Conservation (phyloP, 2,113 vertebrate species). For the Elachura formosa region DNA sequence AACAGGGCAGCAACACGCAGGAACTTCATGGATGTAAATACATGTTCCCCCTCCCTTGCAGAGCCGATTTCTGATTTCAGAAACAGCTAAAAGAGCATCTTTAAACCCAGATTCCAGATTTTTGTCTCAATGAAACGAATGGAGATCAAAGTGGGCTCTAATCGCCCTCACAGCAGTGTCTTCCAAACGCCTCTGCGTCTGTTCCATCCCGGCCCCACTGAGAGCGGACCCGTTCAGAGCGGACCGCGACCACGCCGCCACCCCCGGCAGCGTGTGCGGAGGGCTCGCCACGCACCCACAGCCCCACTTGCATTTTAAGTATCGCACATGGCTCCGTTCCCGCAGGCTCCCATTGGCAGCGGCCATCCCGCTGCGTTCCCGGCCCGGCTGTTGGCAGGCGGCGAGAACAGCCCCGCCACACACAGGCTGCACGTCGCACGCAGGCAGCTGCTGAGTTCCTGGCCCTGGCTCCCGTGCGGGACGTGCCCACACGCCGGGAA, state of each 20-base stretch:
- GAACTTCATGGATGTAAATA: not conserved
- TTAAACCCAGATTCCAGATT: not conserved
- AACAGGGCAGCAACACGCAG: not conserved
- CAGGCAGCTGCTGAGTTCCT: slow-evolving; percentile 9
- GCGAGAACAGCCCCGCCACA: slow-evolving; percentile 51
- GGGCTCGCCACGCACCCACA: not conserved
- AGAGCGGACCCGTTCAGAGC: too few species aligned
- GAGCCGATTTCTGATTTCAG: not conserved
- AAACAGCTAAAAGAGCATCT: not conserved
- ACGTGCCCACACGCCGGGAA: slow-evolving; percentile 52
- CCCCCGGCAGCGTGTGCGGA: not conserved
- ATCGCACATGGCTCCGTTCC: not conserved
- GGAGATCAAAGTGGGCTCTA: not conserved
- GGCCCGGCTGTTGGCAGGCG: slow-evolving; percentile 42
- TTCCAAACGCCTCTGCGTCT: not conserved
- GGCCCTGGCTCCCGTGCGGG: slow-evolving; percentile 8
- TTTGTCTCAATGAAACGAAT: not conserved
- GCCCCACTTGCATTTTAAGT: not conserved
- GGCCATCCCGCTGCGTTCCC: not conserved
- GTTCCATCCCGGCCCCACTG: rapidly evolving
- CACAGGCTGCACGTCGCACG: slow-evolving; percentile 36
- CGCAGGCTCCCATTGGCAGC: slow-evolving; percentile 19
- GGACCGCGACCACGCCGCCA: not conserved
- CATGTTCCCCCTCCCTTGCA: not conserved
- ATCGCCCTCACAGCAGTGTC: rapidly evolving